Conservation (phyloP, 2,113 vertebrate species). For the Leptobrachium ailaonicum region DNA sequence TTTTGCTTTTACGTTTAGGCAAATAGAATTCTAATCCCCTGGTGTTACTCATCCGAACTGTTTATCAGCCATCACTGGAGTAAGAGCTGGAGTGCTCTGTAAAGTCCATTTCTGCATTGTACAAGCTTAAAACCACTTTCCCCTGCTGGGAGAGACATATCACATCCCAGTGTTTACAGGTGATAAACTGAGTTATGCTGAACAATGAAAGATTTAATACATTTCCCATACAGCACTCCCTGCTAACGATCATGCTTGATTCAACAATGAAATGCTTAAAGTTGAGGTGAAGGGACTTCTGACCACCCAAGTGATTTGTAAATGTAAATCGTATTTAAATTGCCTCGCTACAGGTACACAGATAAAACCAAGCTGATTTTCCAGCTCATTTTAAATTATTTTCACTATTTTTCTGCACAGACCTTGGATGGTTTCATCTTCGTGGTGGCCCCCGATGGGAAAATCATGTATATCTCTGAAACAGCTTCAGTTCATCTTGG, state of each 20-base stretch:
- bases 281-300: constrained; percentile 36
- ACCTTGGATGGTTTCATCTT: constrained; percentile 98
- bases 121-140: constrained; percentile 25
- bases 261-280: constrained; percentile 32
- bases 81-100: constrained; percentile 28
- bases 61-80: constrained; percentile 32
- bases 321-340: constrained; percentile 49
- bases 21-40: constrained; percentile 45
- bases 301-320: constrained; percentile 29
- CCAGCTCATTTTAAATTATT: constrained; percentile 26
- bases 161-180: constrained; percentile 35
- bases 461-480: constrained; percentile 99
- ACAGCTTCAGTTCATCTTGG: constrained; percentile 95
- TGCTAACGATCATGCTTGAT: constrained; percentile 39
- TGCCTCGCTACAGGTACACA: constrained; percentile 13
- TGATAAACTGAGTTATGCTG: constrained; percentile 35
- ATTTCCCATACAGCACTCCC: constrained; percentile 29
- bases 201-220: constrained; percentile 43
- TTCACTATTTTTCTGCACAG: constrained; percentile 64
- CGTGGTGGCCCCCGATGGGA: constrained; percentile 96
- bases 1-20: constrained; percentile 30
- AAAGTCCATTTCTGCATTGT: constrained; percentile 38
- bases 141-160: constrained; percentile 41
- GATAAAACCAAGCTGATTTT: constrained; percentile 8
- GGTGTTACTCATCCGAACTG: constrained; percentile 43